phyloP scores from a whole-genome alignment of 2,797 vertebrate species.

The Octomys mimax region DNA sequence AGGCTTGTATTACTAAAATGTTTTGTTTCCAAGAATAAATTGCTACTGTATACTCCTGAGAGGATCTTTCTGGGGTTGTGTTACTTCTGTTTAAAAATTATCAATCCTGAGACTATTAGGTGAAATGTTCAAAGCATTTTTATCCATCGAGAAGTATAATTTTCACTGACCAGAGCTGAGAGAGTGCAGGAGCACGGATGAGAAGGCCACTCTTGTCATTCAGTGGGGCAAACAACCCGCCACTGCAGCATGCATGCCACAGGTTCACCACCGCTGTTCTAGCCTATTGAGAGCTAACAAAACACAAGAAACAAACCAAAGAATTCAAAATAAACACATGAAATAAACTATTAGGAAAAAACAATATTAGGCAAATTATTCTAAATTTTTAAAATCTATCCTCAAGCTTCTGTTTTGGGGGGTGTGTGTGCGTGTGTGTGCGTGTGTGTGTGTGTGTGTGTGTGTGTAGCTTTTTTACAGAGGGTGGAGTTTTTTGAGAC shows the following conservation, averaged over 20 bases:
- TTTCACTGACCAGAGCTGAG: conserved; percentile 25
- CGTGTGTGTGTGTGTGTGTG: neutral
- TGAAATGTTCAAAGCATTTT: conserved; percentile 63
- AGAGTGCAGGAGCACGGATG: conserved; percentile 33
- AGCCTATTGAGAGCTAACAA: neutral
- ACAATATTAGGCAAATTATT: conserved; percentile 21
- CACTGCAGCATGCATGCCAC: neutral
- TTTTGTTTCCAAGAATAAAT: conserved; percentile 38
- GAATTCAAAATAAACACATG: conserved; percentile 8
- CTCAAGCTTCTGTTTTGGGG: neutral
- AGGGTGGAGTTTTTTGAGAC: neutral
- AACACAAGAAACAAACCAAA: neutral
- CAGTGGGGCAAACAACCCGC: neutral
- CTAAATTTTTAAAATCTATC: neutral
- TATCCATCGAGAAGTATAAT: neutral
- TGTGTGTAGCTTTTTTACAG: too few species aligned
- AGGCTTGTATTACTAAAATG: conserved; percentile 14
- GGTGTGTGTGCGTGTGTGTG: neutral
- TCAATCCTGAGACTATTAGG: conserved; percentile 10
- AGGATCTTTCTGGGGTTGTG: conserved; percentile 38
- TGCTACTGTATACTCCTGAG: neutral
- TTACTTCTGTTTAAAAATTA: neutral
- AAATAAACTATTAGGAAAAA: neutral
- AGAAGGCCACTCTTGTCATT: neutral
- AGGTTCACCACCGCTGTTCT: neutral